phyloP scores from a whole-genome alignment of 2,113 vertebrate genomes.

The Tetrax tetrax region DNA sequence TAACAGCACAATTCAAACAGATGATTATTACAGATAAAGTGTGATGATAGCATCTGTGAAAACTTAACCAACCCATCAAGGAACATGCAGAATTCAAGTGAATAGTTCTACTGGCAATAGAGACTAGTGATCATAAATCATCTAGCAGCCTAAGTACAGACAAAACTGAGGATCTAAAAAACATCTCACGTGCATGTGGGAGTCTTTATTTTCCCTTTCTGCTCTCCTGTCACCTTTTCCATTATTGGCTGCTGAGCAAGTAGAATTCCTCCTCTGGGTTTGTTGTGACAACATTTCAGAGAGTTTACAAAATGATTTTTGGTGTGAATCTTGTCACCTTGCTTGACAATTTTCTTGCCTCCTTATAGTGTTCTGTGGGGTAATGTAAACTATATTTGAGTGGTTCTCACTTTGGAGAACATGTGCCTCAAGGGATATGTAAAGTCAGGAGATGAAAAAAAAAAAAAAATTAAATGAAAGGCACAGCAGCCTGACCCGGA shows the following conservation, averaged over 20 bases:
- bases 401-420: slow-evolving; percentile 28
- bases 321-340: slow-evolving; percentile 67
- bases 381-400: slow-evolving; percentile 50
- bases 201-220: background rate
- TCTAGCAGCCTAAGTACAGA: background rate
- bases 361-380: background rate
- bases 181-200: background rate
- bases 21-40: background rate
- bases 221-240: slow-evolving; percentile 34
- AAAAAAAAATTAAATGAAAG: background rate
- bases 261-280: slow-evolving; percentile 57
- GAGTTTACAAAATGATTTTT: slow-evolving; percentile 55
- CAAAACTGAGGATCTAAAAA: slow-evolving; percentile 7
- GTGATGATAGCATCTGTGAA: slow-evolving; percentile 41
- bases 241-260: background rate
- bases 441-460: background rate
- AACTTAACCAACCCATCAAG: slow-evolving; percentile 28
- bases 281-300: slow-evolving; percentile 50
- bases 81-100: slow-evolving; percentile 4
- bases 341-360: slow-evolving; percentile 51
- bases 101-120: slow-evolving; percentile 14
- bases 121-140: slow-evolving; percentile 12
- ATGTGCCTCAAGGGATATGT: slow-evolving; percentile 32
- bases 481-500: background rate
- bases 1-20: background rate